Base-by-base conservation (phyloP, 2,113 vertebrate species). In the Genyomyrus donnyi region DNA sequence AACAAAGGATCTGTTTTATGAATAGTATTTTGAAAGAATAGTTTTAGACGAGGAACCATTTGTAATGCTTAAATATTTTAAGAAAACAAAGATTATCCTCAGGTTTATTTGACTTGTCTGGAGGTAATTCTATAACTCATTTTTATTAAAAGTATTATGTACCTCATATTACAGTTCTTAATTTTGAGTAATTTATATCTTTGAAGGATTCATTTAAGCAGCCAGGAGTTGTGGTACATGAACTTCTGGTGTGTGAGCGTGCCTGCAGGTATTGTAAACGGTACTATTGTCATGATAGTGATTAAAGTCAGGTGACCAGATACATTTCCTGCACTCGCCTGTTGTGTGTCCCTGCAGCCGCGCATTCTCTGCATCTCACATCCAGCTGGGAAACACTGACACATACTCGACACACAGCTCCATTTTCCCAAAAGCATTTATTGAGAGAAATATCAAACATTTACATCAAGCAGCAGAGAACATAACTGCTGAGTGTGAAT, bases 61-160 rank as follows among this genome's bases (percentile, higher is more conserved):
- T 62, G 45, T 74, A 86, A 87, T 24, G 11, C 53, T 87, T 87
- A 39, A 77, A n/a, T 77, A 88, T 90, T 88, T 62, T 58, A 53
- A 77, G 31, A 52, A 87, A 53, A 50, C 17, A 66, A n/a, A 62
- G 27, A 86, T 24, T 90, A 7, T 53, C 56, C 35, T 45, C 46
- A 90, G 24, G 21, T 10, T 85, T 27, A 74, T 90, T 70, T 87
- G 45, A 86, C 31, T 80, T 74, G 62, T 31, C 62, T 52, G 15
- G 15, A 90, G 58, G 70, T 46, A 74, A 50, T 88, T 90, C 85
- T 45, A n/a, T 56, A 84, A 45, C 27, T 77, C 15, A n/a, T 80
- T 88, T 88, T 90, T 70, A 90, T 87, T 88, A 45, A 90, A 86
- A 80, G 89, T 90, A 90, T 88, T 77, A 49, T 56, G 48, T 90